Evolutionary conservation across 92 coral and sea anemone species (phyloP), one percentile per base, ranked within the genome.

Genomic region (Meandrina meandrites): DNA sequence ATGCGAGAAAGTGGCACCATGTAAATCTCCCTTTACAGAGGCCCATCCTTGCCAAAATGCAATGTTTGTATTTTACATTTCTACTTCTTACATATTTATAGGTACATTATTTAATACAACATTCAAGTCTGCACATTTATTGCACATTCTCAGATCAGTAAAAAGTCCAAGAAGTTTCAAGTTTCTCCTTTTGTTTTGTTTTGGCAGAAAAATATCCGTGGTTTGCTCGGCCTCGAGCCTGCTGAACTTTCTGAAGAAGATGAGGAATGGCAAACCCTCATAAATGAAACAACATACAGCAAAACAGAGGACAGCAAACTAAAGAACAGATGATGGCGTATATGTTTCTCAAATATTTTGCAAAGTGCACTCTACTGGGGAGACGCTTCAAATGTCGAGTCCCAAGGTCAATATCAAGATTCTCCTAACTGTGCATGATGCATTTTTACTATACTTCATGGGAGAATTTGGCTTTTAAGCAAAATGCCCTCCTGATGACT

Each of bases 161-260:
- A n/a, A n/a, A n/a, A n/a, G n/a, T n/a, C n/a, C n/a, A n/a, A n/a
- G n/a, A n/a, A n/a, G n/a, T n/a, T n/a, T n/a, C n/a, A n/a, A n/a
- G n/a, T 2, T 40, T 40, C 45, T 40, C 6, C 3, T 27, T 66
- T 66, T 66, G 17, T 13, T 40, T 74, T 73, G 70, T 40, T 73
- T 73, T 7, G 28, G 27, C 40, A 85, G 88, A 85, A 34, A 47
- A 48, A 76, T 31, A 64, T 85, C 62, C 75, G 81, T 31, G 76
- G 18, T 22, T n/a, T 76, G 62, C 82, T 85, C 19, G 88, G 88
- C 3, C 67, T 85, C 4, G 30, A 40, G 0, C 21, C 66, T 16
- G 76, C 88, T 18, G 88, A 85, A 16, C 77, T 45, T 6, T 47
- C 81, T n/a, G 62, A 67, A 64, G 88, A 85, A 22, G 88, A 85